Conservation (phyloP, 2,797 vertebrate genomes). For the Hemitrygon akajei region DNA sequence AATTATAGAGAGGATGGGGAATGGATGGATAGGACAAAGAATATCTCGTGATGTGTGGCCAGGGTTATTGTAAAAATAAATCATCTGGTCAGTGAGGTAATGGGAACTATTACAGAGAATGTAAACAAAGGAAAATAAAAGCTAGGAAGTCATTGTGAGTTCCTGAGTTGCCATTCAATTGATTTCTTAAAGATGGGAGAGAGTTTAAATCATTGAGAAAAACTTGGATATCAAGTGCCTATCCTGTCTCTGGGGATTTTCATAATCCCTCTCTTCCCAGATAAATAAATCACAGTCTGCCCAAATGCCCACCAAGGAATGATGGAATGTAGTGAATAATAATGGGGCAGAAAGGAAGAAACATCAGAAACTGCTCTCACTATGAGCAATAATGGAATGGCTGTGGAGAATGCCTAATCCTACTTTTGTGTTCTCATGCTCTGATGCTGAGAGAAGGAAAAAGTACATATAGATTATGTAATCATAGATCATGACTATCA, state of each 20-base stretch:
- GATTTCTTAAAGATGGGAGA: not conserved
- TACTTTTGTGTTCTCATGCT: too few species aligned
- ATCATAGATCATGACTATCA: not conserved
- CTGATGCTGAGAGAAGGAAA: not conserved
- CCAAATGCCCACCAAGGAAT: not conserved
- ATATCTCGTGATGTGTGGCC: too few species aligned
- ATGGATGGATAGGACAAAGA: too few species aligned
- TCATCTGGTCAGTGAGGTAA: too few species aligned
- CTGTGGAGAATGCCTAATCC: not conserved
- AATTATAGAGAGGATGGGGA: too few species aligned
- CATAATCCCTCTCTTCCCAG: not conserved
- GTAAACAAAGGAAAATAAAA: too few species aligned
- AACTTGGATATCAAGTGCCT: not conserved
- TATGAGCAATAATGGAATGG: not conserved
- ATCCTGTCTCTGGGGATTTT: not conserved
- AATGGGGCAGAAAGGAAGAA: not conserved
- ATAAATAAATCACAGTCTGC: not conserved
- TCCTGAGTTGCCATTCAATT: not conserved
- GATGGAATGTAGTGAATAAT: not conserved
- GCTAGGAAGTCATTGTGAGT: not conserved
- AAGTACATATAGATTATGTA: not conserved
- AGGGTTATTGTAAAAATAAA: too few species aligned
- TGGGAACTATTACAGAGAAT: too few species aligned
- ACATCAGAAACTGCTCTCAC: not conserved
- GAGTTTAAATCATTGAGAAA: not conserved